phyloP scores from a whole-genome alignment of 2,797 vertebrate genomes.

The Diceros bicornis region DNA sequence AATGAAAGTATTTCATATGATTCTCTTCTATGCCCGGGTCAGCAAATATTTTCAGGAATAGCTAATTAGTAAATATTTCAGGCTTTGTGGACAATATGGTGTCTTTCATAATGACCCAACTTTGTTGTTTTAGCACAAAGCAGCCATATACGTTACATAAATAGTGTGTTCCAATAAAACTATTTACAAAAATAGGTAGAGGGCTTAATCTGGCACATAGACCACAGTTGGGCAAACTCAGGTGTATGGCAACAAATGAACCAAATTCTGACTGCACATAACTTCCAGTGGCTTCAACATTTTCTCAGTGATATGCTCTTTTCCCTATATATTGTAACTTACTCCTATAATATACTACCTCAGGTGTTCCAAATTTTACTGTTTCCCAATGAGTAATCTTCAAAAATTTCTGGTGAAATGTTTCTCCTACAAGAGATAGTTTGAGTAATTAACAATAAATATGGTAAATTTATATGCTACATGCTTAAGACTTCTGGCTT shows the following conservation, averaged over 20 bases:
- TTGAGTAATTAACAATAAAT: neutral
- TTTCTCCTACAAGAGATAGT: neutral
- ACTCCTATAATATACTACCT: neutral
- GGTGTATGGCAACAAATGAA: neutral
- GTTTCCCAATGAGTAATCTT: neutral
- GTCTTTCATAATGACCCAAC: neutral
- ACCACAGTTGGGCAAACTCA: neutral
- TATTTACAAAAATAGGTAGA: neutral
- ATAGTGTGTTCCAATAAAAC: neutral
- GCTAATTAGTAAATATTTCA: neutral
- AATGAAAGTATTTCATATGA: neutral
- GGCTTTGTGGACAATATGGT: neutral
- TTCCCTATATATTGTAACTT: too few relatives aligned
- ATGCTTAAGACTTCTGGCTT: neutral
- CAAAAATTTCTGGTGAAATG: neutral
- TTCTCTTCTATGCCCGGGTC: neutral
- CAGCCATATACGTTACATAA: neutral
- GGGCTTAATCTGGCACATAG: neutral
- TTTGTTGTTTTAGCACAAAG: slow-evolving; percentile 4
- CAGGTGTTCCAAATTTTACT: neutral
- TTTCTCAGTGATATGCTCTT: neutral
- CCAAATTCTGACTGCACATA: accelerated
- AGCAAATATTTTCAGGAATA: neutral
- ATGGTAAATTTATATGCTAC: neutral
- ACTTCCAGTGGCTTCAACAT: neutral